Conservation (phyloP, 2,797 vertebrate genomes). For the Ispidina picta region DNA sequence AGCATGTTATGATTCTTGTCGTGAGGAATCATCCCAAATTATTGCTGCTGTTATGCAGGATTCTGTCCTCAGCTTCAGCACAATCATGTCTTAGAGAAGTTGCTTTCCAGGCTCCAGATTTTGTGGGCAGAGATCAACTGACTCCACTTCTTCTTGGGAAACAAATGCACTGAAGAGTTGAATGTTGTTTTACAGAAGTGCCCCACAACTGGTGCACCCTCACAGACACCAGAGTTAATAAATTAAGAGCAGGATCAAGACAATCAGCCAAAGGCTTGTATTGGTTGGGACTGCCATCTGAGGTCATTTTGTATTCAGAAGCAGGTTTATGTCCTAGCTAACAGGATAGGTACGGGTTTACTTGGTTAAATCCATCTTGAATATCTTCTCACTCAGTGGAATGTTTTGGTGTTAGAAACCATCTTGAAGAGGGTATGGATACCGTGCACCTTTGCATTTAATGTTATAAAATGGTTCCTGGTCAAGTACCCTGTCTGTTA, state of each 20-base stretch:
- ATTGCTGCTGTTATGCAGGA: neutral
- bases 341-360: neutral
- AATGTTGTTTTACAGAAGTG: neutral
- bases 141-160: neutral
- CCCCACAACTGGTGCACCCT: neutral
- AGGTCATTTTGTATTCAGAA: conserved; percentile 25
- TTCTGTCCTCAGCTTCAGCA: neutral
- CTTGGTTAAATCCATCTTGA: neutral
- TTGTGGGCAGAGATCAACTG: neutral
- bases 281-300: conserved; percentile 35
- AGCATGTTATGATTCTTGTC: neutral
- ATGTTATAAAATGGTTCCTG: conserved; percentile 70
- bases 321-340: neutral
- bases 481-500: conserved; percentile 74
- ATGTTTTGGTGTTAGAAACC: conserved; percentile 26
- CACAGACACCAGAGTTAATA: neutral
- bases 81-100: neutral
- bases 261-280: neutral
- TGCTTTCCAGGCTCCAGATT: neutral
- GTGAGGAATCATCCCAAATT: neutral
- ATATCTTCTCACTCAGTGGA: neutral
- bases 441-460: conserved; percentile 60
- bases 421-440: conserved; percentile 62
- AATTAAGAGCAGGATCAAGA: neutral
- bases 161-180: neutral